These are phyloP conservation scores for Paradisaea rubra DNA, from an alignment of 2,113 vertebrate genomes.

Conservation along the genomic window DNA sequence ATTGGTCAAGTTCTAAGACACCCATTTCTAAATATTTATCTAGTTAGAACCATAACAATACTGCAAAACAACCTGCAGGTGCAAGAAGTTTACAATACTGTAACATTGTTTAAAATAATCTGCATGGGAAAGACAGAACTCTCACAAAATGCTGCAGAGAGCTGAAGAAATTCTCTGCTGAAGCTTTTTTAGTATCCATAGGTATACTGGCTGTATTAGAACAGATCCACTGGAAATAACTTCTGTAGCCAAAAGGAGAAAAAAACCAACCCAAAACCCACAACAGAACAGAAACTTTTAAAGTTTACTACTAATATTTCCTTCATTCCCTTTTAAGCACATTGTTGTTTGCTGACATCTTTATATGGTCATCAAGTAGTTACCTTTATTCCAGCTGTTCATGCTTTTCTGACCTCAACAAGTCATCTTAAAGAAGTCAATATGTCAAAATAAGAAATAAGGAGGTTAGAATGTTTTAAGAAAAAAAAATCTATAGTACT, in stretches of 20 bases:
- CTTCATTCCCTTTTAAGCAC: neutral
- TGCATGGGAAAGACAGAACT: too few species aligned
- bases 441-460: neutral
- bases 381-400: neutral
- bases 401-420: conserved; percentile 12
- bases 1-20: too few species aligned
- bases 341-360: neutral
- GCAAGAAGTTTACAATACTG: too few species aligned
- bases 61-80: too few species aligned
- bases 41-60: too few species aligned
- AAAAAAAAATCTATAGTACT: neutral
- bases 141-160: too few species aligned
- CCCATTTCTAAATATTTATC: too few species aligned
- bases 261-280: neutral
- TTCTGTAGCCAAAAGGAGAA: neutral
- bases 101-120: too few species aligned
- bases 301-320: neutral
- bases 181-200: too few species aligned
- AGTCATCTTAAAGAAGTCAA: neutral
- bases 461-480: neutral
- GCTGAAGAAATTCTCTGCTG: too few species aligned
- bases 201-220: neutral
- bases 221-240: neutral
- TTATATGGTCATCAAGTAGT: neutral
- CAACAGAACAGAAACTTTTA: neutral